Percentiles rank a stretch among this genome's conserved stretches.
Conservation (phyloP, 1,140 invertebrate genomes). For the Drosophila athabasca region DNA sequence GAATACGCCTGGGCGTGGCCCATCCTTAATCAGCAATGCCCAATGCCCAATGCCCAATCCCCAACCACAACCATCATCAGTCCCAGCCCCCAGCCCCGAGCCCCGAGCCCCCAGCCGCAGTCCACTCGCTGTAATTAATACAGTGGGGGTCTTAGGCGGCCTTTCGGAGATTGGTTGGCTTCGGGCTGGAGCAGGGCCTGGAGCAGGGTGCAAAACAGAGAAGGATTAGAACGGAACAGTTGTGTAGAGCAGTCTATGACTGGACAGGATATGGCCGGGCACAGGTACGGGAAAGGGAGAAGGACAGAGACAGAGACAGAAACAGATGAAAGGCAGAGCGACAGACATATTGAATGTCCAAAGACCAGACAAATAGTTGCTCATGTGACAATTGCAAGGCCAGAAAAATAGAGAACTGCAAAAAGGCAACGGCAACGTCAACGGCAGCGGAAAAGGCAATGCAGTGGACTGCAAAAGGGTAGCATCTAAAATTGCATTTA, state of each 20-base stretch:
- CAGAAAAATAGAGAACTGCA: constrained; percentile 14
- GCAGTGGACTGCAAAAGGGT: background rate
- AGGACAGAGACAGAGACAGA: constrained; percentile 2
- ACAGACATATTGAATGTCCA: constrained; percentile 45
- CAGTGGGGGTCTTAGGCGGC: constrained; percentile 19
- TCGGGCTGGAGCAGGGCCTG: background rate
- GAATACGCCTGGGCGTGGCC: too few relatives aligned
- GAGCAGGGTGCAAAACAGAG: too few relatives aligned
- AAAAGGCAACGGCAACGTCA: background rate
- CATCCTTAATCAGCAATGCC: too few relatives aligned
- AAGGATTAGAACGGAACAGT: constrained; percentile 4
- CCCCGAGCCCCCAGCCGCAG: background rate
- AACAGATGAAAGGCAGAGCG: background rate
- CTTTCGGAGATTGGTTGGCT: constrained; percentile 43
- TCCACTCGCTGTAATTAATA: constrained; percentile 37
- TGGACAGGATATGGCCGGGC: too few relatives aligned
- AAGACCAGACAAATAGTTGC: constrained; percentile 51
- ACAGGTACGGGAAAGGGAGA: too few relatives aligned
- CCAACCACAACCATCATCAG: too few relatives aligned
- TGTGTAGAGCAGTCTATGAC: background rate
- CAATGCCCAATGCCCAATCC: too few relatives aligned
- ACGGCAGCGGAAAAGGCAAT: background rate
- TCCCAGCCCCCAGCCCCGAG: background rate
- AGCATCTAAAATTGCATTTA: constrained; percentile 71
- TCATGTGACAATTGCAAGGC: constrained; percentile 57